Evolutionary conservation across 2,888 invertebrate species (phyloP).

Genomic region (Tholera decimalis): DNA sequence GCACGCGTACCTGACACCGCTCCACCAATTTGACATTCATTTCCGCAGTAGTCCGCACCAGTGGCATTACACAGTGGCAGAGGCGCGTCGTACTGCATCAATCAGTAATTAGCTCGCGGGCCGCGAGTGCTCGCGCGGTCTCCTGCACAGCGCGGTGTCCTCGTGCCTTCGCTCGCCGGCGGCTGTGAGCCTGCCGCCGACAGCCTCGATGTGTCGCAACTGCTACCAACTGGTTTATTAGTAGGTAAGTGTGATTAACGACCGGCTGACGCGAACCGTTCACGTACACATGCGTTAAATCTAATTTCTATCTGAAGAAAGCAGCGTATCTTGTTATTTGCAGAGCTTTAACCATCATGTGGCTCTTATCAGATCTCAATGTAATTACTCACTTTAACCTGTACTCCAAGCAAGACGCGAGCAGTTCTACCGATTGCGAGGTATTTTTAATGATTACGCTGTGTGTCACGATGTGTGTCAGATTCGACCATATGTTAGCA

Average conservation of each 20-base stretch:
- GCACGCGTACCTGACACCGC: constrained; percentile 6
- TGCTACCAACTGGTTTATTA: constrained; percentile 8
- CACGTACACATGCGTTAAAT: background rate
- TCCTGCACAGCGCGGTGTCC: constrained; percentile 12
- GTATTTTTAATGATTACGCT: constrained; percentile 54
- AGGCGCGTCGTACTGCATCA: constrained; percentile 2
- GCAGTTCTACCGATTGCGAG: constrained; percentile 1
- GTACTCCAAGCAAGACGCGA: constrained; percentile 17
- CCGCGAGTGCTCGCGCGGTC: constrained; percentile 29
- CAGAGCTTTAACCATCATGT: constrained; percentile 3
- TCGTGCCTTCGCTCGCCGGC: background rate
- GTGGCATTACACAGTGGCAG: background rate
- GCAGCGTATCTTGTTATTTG: constrained; percentile 15
- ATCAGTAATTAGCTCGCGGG: constrained; percentile 36
- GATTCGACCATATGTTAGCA: constrained; percentile 4
- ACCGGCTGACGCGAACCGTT: background rate
- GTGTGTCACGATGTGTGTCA: constrained; percentile 25
- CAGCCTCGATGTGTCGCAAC: constrained; percentile 19
- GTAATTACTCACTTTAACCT: background rate
- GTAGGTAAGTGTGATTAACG: constrained; percentile 29
- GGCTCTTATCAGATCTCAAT: constrained; percentile 19
- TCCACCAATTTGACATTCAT: constrained; percentile 12
- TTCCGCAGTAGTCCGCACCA: constrained; percentile 7
- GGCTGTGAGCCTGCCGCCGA: constrained; percentile 15
- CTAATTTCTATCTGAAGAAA: constrained; percentile 6